Evolutionary conservation across 2,888 invertebrate genomes (phyloP), one percentile per base, ranked within the genome.

Genomic region (Eutolmus rufibarbis): DNA sequence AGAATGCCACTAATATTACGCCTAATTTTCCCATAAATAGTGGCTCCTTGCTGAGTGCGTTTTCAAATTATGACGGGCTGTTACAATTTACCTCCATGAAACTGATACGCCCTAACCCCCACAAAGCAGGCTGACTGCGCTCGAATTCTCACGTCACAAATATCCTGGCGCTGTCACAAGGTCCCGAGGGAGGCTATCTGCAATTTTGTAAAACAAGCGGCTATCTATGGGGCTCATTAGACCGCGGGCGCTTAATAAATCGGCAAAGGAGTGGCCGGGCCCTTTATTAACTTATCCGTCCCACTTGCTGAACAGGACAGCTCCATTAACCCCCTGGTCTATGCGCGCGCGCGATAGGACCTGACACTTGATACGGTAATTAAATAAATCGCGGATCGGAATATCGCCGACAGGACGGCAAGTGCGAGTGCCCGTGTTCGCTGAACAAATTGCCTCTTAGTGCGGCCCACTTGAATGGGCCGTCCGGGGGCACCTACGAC

Each of bases 241-340:
- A 3, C 9, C 28, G 66, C 19, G 23, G 28, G 23, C 12, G 66
- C 28, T 28, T 9, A 12, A 66, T 66, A 66, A 66, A 66, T 66
- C 8, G 19, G 66, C 66, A 3, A 66, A 66, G 66, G 66, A 66
- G 66, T 66, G 66, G 66, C 66, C 66, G 66, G 19, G 66, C 3
- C 57, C 66, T 86, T 76, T 76, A 86, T 76, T 43, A 86, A 76
- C 86, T 86, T 51, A 46, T 86, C 51, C 86, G 31, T 12, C 86
- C 76, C 76, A 76, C 76, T 51, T 34, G 76, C 2, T 51, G 31
- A 74, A 76, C 86, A 76, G 86, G 76, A 86, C 86, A 86, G 86
- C 86, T 86, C 86, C 86, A 86, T 86, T 86, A 86, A 86, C 86
- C 86, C 74, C 86, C 86, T 86, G 86, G 74, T 51, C 86, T 23